A percentile compares a stretch with the other conserved stretches of the same genome.
phyloP scores from a whole-genome alignment of 2,797 vertebrate genomes.

The Psittacula echo region DNA sequence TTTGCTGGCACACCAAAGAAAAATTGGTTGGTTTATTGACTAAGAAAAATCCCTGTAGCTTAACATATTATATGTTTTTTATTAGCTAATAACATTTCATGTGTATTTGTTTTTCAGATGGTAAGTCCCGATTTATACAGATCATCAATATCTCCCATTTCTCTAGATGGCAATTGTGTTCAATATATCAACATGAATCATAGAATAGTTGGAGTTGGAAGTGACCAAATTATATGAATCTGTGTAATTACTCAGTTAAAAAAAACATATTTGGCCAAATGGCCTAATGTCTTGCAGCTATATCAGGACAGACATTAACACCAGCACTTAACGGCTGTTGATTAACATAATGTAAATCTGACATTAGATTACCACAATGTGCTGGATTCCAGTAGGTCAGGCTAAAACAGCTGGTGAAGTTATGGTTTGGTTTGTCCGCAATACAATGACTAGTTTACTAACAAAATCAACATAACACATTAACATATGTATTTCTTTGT shows the following conservation, averaged over 20 bases:
- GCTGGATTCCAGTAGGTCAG: neutral
- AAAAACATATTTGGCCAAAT: neutral
- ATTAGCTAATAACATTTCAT: neutral
- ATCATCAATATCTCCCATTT: neutral
- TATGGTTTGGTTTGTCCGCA: neutral
- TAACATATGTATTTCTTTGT: neutral
- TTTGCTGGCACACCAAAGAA: neutral
- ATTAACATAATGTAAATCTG: slow-evolving; percentile 3
- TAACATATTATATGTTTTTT: neutral
- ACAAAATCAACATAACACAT: neutral
- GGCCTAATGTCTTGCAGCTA: neutral
- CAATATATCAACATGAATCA: neutral
- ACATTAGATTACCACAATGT: neutral
- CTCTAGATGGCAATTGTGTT: neutral
- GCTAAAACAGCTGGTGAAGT: neutral
- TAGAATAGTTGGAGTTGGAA: neutral
- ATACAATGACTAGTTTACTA: neutral
- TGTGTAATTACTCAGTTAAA: neutral
- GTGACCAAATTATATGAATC: neutral
- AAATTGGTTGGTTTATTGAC: neutral
- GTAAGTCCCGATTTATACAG: neutral
- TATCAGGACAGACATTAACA: neutral
- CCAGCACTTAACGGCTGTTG: neutral
- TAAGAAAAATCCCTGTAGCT: neutral
- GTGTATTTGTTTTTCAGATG: neutral